Conservation (phyloP, 1,140 invertebrate genomes). For the Drosophila sulfurigaster region DNA sequence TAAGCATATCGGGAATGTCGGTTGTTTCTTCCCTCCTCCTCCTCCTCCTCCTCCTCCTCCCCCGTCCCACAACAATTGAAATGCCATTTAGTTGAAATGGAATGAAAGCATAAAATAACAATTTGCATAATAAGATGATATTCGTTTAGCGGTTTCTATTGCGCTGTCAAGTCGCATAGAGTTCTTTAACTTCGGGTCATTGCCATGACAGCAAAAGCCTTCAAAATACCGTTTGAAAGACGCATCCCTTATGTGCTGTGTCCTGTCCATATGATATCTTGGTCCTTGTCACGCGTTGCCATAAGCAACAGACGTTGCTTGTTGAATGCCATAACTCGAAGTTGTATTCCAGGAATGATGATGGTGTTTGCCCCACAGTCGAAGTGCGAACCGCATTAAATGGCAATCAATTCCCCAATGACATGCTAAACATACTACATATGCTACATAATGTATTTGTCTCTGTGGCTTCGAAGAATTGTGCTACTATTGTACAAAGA, state of each 20-base stretch:
- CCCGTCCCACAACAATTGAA: conserved; percentile 23
- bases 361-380: background rate
- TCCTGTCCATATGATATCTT: conserved; percentile 18
- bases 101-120: conserved; percentile 67
- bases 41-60: background rate
- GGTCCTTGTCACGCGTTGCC: conserved; percentile 30
- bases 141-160: conserved; percentile 53
- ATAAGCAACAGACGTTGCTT: conserved; percentile 36
- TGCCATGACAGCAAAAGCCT: conserved; percentile 60
- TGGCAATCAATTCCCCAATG: conserved; percentile 40
- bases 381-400: conserved; percentile 14
- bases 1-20: background rate
- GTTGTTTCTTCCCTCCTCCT: background rate
- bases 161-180: conserved; percentile 26
- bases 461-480: no score
- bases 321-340: conserved; percentile 9
- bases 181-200: conserved; percentile 30
- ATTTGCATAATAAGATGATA: conserved; percentile 79
- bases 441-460: background rate
- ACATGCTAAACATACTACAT: conserved; percentile 14
- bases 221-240: conserved; percentile 46
- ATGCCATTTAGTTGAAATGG: conserved; percentile 51
- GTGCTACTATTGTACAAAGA: background rate
- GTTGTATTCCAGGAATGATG: background rate
- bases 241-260: conserved; percentile 36